Evolutionary conservation across 2,888 invertebrate species (phyloP).

Genomic region (Papilio protenor): DNA sequence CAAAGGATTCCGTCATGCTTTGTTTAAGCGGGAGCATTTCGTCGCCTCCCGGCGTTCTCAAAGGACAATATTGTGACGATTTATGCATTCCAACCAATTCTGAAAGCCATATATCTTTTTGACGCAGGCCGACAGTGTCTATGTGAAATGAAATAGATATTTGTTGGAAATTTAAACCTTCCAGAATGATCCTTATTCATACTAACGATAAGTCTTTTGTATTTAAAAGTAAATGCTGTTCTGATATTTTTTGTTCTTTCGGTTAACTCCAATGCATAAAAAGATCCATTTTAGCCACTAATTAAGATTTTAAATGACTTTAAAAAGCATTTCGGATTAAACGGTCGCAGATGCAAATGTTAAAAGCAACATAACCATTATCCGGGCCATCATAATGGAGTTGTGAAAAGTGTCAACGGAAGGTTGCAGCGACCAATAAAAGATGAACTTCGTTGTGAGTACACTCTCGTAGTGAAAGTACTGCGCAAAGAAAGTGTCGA

Average conservation of each 20-base stretch:
- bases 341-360: conserved; percentile 35
- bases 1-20: conserved; percentile 24
- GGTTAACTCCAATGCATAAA: background rate
- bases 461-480: background rate
- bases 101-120: conserved; percentile 66
- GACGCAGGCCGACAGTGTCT: conserved; percentile 57
- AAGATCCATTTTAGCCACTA: conserved; percentile 4
- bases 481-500: conserved; percentile 13
- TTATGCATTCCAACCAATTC: conserved; percentile 55
- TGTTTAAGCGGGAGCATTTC: conserved; percentile 37
- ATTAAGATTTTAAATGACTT: conserved; percentile 30
- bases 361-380: conserved; percentile 44
- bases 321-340: conserved; percentile 27
- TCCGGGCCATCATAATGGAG: conserved; percentile 56
- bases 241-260: background rate
- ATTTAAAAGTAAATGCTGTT: background rate
- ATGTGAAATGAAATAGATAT: conserved; percentile 55
- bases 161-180: conserved; percentile 1
- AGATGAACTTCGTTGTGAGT: conserved; percentile 46
- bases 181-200: background rate
- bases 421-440: conserved; percentile 50
- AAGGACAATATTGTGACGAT: conserved; percentile 72
- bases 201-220: background rate
- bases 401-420: conserved; percentile 62
- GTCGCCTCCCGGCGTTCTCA: conserved; percentile 50